Evolutionary conservation across 53 echinoderm and acorn worm species (phyloP), one percentile per base, ranked within the genome.

Genomic region (Stichopus horrens): DNA sequence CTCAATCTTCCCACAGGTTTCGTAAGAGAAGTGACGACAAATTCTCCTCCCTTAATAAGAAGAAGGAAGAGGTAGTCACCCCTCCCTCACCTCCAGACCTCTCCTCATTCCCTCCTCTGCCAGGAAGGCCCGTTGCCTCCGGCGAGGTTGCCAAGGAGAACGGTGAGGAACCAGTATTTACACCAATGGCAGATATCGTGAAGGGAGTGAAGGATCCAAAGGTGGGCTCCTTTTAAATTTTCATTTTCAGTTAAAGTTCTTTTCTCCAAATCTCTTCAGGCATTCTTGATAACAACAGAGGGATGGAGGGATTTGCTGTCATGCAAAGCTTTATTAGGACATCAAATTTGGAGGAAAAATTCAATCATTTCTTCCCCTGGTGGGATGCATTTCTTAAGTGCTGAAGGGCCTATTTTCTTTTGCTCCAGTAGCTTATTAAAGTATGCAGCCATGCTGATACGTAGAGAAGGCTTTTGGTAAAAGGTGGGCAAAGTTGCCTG

Each of bases 171-270:
- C 71, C 54, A 22, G 56, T 86, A 10, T 91, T 93, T 76, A 96
- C 93, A 57, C 96, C 94, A 0, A 96, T 96, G 96, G 94, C 96
- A 19, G 96, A 96, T 84, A 95, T 96, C 22, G 94, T 96, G 56
- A 94, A 93, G 68, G 96, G 96, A 76, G 93, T 96, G 60, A 94
- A 96, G 87, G 96, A 94, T 89, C 96, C 94, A 63, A 96, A 96
- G 94, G 96, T 96, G 81, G 52, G 83, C 10, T 37, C 1, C 37
- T 37, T 37, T 37, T 37, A 37, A 37, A 37, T 37, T 37, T 37
- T 37, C 2, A 37, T 37, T 37, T 37, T 37, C 37, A 37, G 37
- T 2, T 37, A 37, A 37, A 37, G 0, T 37, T 37, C 37, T 37
- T 37, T 37, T 37, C 37, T 37, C 37, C 37, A 37, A 14, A 14